phyloP scores from a whole-genome alignment of 2,113 vertebrate species.

The Bubo scandiacus region DNA sequence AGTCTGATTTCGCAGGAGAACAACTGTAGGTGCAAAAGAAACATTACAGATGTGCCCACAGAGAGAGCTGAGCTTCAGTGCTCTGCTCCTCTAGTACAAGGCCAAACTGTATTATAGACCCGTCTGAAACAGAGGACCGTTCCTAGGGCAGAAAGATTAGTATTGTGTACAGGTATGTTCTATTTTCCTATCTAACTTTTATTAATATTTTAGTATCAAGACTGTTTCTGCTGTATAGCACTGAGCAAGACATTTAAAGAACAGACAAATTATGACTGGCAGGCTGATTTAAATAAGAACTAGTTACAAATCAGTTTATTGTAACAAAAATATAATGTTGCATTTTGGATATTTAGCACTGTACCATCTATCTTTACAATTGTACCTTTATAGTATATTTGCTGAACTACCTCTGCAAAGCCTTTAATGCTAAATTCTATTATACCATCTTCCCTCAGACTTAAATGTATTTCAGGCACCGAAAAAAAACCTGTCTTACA shows the following conservation, averaged over 20 bases:
- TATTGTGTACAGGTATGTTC: not conserved
- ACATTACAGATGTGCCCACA: not conserved
- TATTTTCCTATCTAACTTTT: not conserved
- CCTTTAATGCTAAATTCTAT: not conserved
- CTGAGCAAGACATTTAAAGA: not conserved
- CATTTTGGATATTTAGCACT: not conserved
- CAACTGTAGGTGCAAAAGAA: not conserved
- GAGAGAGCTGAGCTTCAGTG: not conserved
- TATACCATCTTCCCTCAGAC: not conserved
- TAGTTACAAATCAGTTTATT: not conserved
- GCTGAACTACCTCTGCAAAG: not conserved
- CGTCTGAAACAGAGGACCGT: not conserved
- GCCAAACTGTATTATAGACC: too few relatives aligned
- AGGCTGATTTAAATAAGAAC: not conserved
- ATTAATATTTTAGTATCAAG: not conserved
- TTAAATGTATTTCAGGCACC: not conserved
- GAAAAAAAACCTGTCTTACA: not conserved
- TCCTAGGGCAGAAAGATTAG: not conserved
- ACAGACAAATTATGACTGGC: not conserved
- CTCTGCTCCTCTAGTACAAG: not conserved
- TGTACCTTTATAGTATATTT: not conserved
- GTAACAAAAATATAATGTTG: not conserved
- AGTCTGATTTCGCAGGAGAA: not conserved
- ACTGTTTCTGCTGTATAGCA: not conserved
- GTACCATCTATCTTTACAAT: not conserved